phyloP scores from a whole-genome alignment of 2,797 vertebrate species.

The Oryzias dopingdopingensis region DNA sequence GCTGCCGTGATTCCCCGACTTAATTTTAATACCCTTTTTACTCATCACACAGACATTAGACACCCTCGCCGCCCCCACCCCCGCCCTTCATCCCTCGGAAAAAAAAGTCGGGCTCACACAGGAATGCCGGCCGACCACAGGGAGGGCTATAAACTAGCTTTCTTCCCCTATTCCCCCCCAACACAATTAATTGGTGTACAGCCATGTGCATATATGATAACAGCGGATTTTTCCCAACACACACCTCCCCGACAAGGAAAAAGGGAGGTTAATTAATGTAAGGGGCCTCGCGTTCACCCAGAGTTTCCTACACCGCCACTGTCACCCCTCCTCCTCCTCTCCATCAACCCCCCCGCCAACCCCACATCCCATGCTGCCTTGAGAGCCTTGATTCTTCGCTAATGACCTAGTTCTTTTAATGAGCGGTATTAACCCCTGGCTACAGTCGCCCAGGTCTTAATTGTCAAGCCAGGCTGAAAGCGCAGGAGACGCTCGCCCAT shows the following conservation, averaged over 20 bases:
- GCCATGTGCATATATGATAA: constrained; percentile 92
- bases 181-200: constrained; percentile 96
- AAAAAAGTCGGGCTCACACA: constrained; percentile 83
- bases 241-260: constrained; percentile 84
- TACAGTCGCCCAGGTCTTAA: constrained; percentile 99
- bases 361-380: constrained; percentile 87
- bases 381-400: constrained; percentile 98
- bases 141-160: constrained; percentile 90
- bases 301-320: constrained; percentile 89
- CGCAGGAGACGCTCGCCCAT: constrained; percentile 80
- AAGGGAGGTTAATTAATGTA: constrained; percentile 99
- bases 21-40: constrained; percentile 98
- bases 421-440: constrained; percentile 99
- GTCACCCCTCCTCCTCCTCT: constrained; percentile 64
- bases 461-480: constrained; percentile 96
- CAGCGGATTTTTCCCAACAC: constrained; percentile 52
- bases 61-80: constrained; percentile 69
- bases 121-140: constrained; percentile 87
- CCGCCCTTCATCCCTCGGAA: constrained; percentile 77
- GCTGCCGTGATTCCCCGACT: constrained; percentile 96
- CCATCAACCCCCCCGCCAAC: constrained; percentile 44
- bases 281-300: constrained; percentile 88
- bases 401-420: constrained; percentile 99
- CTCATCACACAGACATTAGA: constrained; percentile 98
- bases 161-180: constrained; percentile 75